Percentiles rank a stretch among this genome's conserved stretches.
These are phyloP conservation scores for Daktulosphaira vitifoliae DNA, from an alignment of 1,140 invertebrate genomes.

Conservation along the genomic window DNA sequence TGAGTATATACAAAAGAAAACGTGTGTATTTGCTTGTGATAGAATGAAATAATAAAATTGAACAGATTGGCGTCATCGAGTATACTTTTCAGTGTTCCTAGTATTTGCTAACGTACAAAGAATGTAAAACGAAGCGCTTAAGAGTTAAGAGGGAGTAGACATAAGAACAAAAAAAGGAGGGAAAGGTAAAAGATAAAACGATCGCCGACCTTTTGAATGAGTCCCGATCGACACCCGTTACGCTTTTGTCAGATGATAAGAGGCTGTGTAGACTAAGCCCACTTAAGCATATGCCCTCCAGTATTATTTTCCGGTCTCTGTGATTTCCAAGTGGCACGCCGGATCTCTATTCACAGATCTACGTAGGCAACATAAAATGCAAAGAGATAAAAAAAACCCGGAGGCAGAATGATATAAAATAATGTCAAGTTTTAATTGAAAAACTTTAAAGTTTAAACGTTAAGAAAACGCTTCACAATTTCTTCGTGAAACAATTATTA, in stretches of 20 bases:
- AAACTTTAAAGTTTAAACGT: conserved; percentile 27
- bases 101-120: background rate
- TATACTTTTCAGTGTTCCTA: background rate
- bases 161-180: background rate
- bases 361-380: background rate
- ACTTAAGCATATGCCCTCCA: conserved; percentile 17
- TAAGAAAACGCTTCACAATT: conserved; percentile 6
- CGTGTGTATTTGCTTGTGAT: no score
- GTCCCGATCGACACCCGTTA: conserved; percentile 26
- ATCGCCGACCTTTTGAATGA: conserved; percentile 28
- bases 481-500: background rate
- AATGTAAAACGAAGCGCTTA: background rate
- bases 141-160: background rate
- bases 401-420: conserved; percentile 2
- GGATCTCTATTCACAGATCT: background rate
- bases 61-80: no score
- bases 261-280: conserved; percentile 24
- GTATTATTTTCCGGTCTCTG: conserved; percentile 26
- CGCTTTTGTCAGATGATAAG: conserved; percentile 27
- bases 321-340: conserved; percentile 7
- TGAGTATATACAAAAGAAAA: no score
- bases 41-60: no score
- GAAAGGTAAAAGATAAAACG: conserved; percentile 26
- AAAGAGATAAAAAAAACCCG: no score
- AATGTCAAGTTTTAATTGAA: conserved; percentile 31